Conservation (phyloP, 2,888 invertebrate species). For the Cybosia mesomella region DNA sequence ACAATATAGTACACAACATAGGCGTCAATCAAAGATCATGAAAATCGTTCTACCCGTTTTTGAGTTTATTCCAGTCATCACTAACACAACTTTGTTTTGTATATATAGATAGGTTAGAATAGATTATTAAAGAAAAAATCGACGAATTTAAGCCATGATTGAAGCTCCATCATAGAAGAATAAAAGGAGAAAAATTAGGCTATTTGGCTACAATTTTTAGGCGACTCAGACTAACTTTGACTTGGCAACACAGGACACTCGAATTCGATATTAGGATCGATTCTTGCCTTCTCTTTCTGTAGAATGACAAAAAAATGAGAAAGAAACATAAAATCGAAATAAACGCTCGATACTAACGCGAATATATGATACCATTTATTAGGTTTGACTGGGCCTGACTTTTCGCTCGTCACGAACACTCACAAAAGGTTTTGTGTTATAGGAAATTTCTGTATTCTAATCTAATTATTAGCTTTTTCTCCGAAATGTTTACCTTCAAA, state of each 20-base stretch:
- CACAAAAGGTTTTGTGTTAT: slow-evolving; percentile 80
- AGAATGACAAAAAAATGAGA: slow-evolving; percentile 5
- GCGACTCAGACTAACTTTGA: neutral
- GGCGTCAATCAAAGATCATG: too few species aligned
- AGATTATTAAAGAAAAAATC: too few species aligned
- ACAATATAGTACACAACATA: too few species aligned
- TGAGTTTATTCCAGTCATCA: too few species aligned
- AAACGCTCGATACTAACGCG: slow-evolving; percentile 27
- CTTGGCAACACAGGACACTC: slow-evolving; percentile 1
- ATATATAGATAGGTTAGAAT: too few species aligned
- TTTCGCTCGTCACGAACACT: slow-evolving; percentile 86
- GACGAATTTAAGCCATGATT: too few species aligned
- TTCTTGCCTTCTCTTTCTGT: slow-evolving; percentile 22
- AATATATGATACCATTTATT: slow-evolving; percentile 35
- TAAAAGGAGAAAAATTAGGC: too few species aligned
- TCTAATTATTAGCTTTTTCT: slow-evolving; percentile 73
- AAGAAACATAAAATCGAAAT: slow-evolving; percentile 30
- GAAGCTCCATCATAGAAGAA: too few species aligned
- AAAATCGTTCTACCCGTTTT: too few species aligned
- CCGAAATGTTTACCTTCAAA: slow-evolving; percentile 72
- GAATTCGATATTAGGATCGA: slow-evolving; percentile 32
- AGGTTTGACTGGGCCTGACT: slow-evolving; percentile 62
- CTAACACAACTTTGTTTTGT: too few species aligned
- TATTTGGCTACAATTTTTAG: neutral
- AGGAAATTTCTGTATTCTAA: slow-evolving; percentile 83